A percentile compares a stretch with the other conserved stretches of the same genome.
Conservation (phyloP, 2,797 vertebrate genomes). For the Paedocypris micromegethes region DNA sequence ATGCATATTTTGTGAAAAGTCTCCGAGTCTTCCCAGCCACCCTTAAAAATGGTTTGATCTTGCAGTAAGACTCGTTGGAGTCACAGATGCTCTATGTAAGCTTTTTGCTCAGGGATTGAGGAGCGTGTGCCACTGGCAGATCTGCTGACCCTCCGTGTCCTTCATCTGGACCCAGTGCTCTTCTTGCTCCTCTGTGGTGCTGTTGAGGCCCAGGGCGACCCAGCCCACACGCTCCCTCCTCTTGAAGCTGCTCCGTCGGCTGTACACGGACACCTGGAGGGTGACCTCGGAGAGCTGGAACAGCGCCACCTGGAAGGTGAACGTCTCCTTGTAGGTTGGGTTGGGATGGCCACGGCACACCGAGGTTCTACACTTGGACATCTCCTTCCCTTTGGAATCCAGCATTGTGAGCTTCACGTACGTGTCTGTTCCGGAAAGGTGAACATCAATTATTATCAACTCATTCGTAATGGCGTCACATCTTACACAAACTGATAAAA, state of each 20-base stretch:
- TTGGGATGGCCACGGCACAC: constrained; percentile 90
- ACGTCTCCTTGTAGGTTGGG: constrained; percentile 94
- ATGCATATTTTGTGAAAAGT: too few relatives aligned
- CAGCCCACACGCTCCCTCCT: constrained; percentile 89
- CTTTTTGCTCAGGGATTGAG: constrained; percentile 72
- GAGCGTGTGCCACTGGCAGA: constrained; percentile 91
- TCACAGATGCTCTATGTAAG: too few relatives aligned
- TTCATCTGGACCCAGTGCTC: constrained; percentile 95
- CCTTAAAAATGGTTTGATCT: too few relatives aligned
- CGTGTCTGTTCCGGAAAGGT: constrained; percentile 72
- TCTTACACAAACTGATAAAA: too few relatives aligned
- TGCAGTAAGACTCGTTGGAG: too few relatives aligned
- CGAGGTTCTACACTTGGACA: constrained; percentile 94
- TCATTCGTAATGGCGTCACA: constrained; percentile 18
- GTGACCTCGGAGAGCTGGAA: constrained; percentile 98
- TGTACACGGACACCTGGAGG: constrained; percentile 87
- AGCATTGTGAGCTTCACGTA: constrained; percentile 93
- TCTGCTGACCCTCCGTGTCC: constrained; percentile 89
- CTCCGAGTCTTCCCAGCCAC: too few relatives aligned
- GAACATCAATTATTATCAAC: neutral
- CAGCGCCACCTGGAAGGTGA: constrained; percentile 93
- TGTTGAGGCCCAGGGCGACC: constrained; percentile 92
- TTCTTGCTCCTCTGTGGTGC: constrained; percentile 89
- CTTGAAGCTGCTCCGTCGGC: constrained; percentile 86
- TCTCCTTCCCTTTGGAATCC: constrained; percentile 97